Base-by-base conservation (phyloP, 2,888 invertebrate genomes). In the Lacanobia wlatinum region DNA sequence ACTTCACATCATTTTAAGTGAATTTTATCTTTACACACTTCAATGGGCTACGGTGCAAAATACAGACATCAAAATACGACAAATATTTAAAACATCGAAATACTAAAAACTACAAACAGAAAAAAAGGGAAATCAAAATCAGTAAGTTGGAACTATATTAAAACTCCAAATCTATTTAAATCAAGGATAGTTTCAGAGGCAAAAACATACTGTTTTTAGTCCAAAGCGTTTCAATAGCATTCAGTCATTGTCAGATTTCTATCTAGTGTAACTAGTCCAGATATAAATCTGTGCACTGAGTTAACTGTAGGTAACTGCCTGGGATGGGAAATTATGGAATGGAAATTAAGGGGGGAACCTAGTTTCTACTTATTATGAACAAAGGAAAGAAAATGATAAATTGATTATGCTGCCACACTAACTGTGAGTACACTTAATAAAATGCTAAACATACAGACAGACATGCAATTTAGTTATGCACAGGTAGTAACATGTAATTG, bases 241-340 rank as follows among this genome's bases (percentile, higher is more conserved):
- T 80, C 59, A 76, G 73, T 71, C 81, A 76, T 76, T 74, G 66
- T 85, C 70, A 76, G 80, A 83, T 83, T 80, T 82, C 10, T 70
- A 85, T 75, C 72, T 71, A 50, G 46, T 48, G 46, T 50, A 67
- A 80, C 55, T 68, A 64, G 77, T 71, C 60, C 40, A 80, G 78
- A 85, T 80, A 73, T 43, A 23, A 75, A 83, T 85, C 84, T 70
- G 56, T 75, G 61, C 65, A 74, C 40, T 55, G 16, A 73, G 60
- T 52, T 67, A 70, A 81, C 69, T 83, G 67, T 68, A 67, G 23
- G 64, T 75, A 71, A 65, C 28, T 55, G 67, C 58, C 58, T 81
- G 76, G 70, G 73, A 86, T 59, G 67, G 73, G 72, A 82, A 83
- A 73, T 60, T 48, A 58, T 58, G 38, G 62, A 60, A 69, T 43